Base-by-base conservation (phyloP, 64 coral and sea anemone species). In the Porites australiensis region DNA sequence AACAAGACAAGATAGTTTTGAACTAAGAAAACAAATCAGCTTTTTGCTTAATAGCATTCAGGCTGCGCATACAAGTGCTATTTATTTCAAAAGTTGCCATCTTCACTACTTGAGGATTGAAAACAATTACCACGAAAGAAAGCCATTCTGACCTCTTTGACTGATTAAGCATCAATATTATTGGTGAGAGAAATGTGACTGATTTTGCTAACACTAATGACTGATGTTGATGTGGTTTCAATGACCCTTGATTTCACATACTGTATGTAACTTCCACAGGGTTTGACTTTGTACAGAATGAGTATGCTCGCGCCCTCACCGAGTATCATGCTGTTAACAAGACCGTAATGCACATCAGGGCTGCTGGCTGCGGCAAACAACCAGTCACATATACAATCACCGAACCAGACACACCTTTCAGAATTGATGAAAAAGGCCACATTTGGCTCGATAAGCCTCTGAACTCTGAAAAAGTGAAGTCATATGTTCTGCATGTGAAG, bases 301-400 rank as follows among this genome's bases (percentile, higher is more conserved):
- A 87, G 16, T 98, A 98, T 83, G 92, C 88, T 2, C 93, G 94
- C 45, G 92, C 89, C 16, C 82, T 98, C 48, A 98, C 90, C 54
- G 95, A 98, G 67, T 91, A 94, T 27, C 95, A 94, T 79, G 87
- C 55, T 6, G 59, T 94, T 45, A 94, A 98, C 77, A 86, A 70
- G 9, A 88, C 91, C 13, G 95, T 98, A 45, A 58, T 98, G 44
- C 95, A 98, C 80, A 89, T 98, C 8, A 88, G 95, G 73, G 95
- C 95, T 12, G 86, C 67, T 55, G 95, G 95, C 11, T 92, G 95
- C 0, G 43, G 88, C 0, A 63, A 77, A 44, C 80, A 92, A 9
- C 84, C 89, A 49, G 89, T 96, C 6, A 18, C 65, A 19, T 96
- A 96, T 75, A 83, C 51, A 47, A 96, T 96, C 21, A 47, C 69